Conservation (phyloP, 2,113 vertebrate genomes). For the Eolophus roseicapilla region DNA sequence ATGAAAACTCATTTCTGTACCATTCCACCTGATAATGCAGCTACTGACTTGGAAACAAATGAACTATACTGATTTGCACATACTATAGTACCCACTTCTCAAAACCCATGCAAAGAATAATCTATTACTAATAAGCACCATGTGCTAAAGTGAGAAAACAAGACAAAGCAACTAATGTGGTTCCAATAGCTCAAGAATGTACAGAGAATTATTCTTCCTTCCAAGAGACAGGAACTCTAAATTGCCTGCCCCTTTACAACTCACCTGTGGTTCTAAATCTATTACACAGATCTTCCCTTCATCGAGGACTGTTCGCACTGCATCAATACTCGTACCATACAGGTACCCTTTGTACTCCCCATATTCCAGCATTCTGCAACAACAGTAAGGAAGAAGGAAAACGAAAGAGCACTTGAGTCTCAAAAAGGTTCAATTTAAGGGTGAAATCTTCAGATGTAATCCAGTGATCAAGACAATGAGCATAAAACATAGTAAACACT, state of each 20-base stretch:
- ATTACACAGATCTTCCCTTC: conserved; percentile 88
- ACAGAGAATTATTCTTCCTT: background rate
- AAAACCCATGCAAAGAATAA: background rate
- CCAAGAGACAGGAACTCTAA: background rate
- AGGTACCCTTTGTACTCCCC: conserved; percentile 88
- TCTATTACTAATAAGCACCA: background rate
- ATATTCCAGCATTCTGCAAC: conserved; percentile 88
- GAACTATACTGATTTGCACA: background rate
- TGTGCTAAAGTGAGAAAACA: background rate
- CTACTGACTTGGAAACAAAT: background rate
- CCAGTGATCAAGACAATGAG: background rate
- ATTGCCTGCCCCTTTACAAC: background rate
- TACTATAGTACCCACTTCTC: background rate
- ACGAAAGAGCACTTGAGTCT: background rate
- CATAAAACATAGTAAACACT: background rate
- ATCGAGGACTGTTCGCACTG: conserved; percentile 81
- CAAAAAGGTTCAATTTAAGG: background rate
- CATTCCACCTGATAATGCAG: background rate
- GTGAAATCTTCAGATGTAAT: background rate
- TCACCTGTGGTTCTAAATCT: conserved; percentile 90
- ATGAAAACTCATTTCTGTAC: background rate
- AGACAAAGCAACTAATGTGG: background rate
- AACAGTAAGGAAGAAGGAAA: background rate
- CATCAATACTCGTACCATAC: conserved; percentile 90
- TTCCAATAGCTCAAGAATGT: background rate